A percentile compares a stretch with the other conserved stretches of the same genome.
Conservation (phyloP, 1,140 invertebrate genomes). For the Ectropis grisescens region DNA sequence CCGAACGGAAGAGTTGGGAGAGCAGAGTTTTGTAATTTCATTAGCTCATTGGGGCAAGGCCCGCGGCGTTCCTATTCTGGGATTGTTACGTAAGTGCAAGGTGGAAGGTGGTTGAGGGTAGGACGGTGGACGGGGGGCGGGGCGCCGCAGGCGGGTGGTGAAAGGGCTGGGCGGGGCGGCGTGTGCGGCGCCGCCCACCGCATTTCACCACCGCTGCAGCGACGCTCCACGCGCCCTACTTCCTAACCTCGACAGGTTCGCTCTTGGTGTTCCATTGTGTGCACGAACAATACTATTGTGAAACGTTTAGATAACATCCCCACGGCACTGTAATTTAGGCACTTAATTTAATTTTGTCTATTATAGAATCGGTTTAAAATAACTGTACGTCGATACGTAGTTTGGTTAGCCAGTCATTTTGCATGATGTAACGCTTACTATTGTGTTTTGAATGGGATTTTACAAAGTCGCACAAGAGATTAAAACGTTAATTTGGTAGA, state of each 20-base stretch:
- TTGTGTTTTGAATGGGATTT: too few relatives aligned
- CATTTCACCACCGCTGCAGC: slow-evolving; percentile 50
- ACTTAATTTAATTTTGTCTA: slow-evolving; percentile 10
- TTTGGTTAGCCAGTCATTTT: too few relatives aligned
- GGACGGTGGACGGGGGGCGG: slow-evolving; percentile 46
- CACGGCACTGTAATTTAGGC: slow-evolving; percentile 21
- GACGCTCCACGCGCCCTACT: slow-evolving; percentile 55
- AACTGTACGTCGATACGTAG: too few relatives aligned
- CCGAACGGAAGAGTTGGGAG: slow-evolving; percentile 13
- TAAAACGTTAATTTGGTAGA: too few relatives aligned
- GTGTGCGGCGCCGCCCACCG: slow-evolving; percentile 54
- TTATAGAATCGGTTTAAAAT: too few relatives aligned
- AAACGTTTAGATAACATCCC: slow-evolving; percentile 55
- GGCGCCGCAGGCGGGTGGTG: slow-evolving; percentile 37
- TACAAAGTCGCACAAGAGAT: too few relatives aligned
- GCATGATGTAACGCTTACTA: too few relatives aligned
- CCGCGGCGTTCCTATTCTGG: slow-evolving; percentile 36
- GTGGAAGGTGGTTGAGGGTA: slow-evolving; percentile 46
- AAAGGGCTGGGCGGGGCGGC: slow-evolving; percentile 64
- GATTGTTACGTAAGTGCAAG: slow-evolving; percentile 38
- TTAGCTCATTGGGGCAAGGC: slow-evolving; percentile 32
- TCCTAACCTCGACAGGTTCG: slow-evolving; percentile 40
- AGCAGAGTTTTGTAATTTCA: slow-evolving; percentile 21
- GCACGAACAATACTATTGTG: slow-evolving; percentile 57
- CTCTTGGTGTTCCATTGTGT: slow-evolving; percentile 60